phyloP scores from a whole-genome alignment of 2,888 invertebrate species.

The Nephrotoma appendiculata region DNA sequence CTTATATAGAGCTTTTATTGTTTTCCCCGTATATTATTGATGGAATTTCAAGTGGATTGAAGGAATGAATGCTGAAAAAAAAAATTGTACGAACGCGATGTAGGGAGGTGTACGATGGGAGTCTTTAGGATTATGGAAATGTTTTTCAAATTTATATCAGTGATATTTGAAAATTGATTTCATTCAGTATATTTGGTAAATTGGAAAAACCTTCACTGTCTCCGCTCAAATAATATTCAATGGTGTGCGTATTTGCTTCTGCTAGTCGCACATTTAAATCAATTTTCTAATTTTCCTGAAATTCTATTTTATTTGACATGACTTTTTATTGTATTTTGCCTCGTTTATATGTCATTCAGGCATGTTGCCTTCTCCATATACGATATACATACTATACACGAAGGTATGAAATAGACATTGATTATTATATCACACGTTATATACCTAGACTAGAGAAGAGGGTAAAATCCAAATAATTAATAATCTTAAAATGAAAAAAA shows the following conservation, averaged over 20 bases:
- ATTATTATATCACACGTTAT: neutral
- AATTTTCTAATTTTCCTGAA: neutral
- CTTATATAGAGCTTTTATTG: neutral
- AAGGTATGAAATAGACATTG: neutral
- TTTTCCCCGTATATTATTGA: neutral
- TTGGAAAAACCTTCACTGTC: neutral
- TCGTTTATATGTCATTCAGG: neutral
- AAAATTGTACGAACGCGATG: neutral
- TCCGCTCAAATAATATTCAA: neutral
- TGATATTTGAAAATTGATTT: neutral
- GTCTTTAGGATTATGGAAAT: neutral
- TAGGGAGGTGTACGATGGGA: neutral
- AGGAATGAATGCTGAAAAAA: neutral
- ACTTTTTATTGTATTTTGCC: neutral
- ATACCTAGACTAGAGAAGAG: neutral
- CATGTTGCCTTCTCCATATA: neutral
- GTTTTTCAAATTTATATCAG: neutral
- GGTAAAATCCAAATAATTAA: neutral
- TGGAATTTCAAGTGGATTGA: neutral
- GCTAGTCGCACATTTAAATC: neutral
- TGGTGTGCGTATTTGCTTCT: neutral
- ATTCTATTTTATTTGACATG: neutral
- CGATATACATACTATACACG: neutral
- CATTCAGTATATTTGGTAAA: neutral
- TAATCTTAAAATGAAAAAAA: neutral